Conservation (phyloP, 1,140 invertebrate genomes). For the Chrysopa pallens region DNA sequence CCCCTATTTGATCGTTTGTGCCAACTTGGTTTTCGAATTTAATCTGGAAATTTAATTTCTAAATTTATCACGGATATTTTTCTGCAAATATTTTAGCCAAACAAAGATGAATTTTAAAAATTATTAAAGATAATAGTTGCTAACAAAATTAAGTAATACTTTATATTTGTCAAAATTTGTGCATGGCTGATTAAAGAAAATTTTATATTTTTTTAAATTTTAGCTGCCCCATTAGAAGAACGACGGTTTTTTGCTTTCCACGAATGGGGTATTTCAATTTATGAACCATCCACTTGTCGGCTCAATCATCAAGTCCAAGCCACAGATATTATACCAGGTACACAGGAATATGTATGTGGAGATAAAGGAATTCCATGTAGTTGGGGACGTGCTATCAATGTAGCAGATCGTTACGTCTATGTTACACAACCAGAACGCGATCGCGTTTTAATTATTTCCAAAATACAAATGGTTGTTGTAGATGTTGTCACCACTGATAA, state of each 20-base stretch:
- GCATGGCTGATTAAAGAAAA: conserved; percentile 3
- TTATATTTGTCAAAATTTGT: not conserved
- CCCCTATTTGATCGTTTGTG: too few species aligned
- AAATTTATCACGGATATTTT: too few species aligned
- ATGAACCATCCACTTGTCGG: conserved; percentile 54
- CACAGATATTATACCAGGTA: conserved; percentile 56
- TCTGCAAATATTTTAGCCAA: too few species aligned
- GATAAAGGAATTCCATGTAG: conserved; percentile 41
- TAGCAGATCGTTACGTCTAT: conserved; percentile 56
- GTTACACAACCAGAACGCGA: conserved; percentile 54
- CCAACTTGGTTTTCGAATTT: too few species aligned
- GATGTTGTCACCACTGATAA: conserved; percentile 59
- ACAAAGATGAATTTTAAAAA: not conserved
- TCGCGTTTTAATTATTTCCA: conserved; percentile 52
- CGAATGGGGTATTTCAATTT: conserved; percentile 56
- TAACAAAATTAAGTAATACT: not conserved
- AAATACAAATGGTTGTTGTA: conserved; percentile 53
- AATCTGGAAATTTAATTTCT: too few species aligned
- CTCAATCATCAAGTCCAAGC: conserved; percentile 53
- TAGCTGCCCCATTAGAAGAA: conserved; percentile 41
- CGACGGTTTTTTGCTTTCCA: conserved; percentile 59
- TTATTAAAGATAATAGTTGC: too few species aligned
- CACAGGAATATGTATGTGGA: conserved; percentile 56
- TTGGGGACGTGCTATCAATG: conserved; percentile 59
- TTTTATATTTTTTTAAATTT: conserved; percentile 11